Evolutionary conservation across 2,888 invertebrate genomes (phyloP).

Genomic region (Drosophila infuscata): DNA sequence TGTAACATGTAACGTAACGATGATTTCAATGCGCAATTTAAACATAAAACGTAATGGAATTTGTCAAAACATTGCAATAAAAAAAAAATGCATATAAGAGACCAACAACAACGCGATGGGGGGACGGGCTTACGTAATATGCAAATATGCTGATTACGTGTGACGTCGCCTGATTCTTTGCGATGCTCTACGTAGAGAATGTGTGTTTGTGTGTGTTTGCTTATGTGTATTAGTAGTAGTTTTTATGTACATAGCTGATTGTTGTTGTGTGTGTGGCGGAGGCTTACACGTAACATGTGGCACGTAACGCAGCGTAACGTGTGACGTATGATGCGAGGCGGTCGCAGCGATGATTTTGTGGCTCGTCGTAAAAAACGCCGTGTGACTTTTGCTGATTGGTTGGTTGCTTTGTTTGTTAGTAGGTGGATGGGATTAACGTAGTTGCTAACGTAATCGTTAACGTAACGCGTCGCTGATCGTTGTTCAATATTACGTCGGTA

Average conservation of each 20-base stretch:
- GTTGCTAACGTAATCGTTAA: constrained; percentile 34
- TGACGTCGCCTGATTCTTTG: constrained; percentile 40
- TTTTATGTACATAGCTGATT: constrained; percentile 50
- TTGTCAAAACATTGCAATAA: constrained; percentile 40
- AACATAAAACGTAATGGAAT: constrained; percentile 57
- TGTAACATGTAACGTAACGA: constrained; percentile 51
- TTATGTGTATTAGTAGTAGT: constrained; percentile 36
- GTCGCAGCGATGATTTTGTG: constrained; percentile 55
- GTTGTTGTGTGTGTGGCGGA: constrained; percentile 34
- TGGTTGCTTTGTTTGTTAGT: constrained; percentile 33
- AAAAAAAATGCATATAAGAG: constrained; percentile 40
- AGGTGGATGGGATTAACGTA: constrained; percentile 44
- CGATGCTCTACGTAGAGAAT: constrained; percentile 13
- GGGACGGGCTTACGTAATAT: constrained; percentile 37
- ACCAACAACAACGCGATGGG: constrained; percentile 20
- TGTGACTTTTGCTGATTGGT: constrained; percentile 24
- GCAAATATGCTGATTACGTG: constrained; percentile 55
- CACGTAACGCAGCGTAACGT: constrained; percentile 38
- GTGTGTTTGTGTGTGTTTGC: background rate
- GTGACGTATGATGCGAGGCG: constrained; percentile 44
- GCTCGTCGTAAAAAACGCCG: constrained; percentile 40
- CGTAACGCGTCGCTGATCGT: constrained; percentile 42
- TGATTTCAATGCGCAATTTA: constrained; percentile 45
- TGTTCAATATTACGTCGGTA: constrained; percentile 42
- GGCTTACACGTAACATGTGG: constrained; percentile 63